Conservation (phyloP, 2,113 vertebrate species). For the Corydoras maculifer region DNA sequence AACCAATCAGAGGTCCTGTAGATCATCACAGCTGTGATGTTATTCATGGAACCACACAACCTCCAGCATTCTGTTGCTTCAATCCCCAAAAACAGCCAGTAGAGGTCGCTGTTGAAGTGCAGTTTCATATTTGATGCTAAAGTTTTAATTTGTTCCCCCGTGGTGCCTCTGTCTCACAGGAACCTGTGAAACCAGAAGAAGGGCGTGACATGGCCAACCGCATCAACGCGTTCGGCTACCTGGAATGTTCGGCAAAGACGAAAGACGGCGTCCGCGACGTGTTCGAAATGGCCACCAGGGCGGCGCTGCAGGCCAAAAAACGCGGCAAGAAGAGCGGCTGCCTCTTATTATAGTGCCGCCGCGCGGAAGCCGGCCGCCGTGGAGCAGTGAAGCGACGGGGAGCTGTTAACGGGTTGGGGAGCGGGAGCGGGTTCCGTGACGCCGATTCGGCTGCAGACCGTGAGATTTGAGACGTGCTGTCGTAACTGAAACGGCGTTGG, state of each 20-base stretch:
- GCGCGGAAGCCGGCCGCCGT: conserved; percentile 48
- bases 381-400: conserved; percentile 44
- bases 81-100: too few species aligned
- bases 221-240: conserved; percentile 69
- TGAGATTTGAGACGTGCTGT: conserved; percentile 11
- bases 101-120: too few species aligned
- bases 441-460: conserved; percentile 7
- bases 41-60: too few species aligned
- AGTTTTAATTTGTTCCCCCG: neutral
- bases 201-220: conserved; percentile 68
- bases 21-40: too few species aligned
- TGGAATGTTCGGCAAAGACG: conserved; percentile 85
- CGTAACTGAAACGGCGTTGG: neutral
- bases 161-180: conserved; percentile 62
- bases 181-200: conserved; percentile 70
- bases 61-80: too few species aligned
- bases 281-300: conserved; percentile 94
- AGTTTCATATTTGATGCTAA: neutral
- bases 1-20: too few species aligned
- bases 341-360: conserved; percentile 57
- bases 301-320: conserved; percentile 69
- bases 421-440: conserved; percentile 20
- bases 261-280: conserved; percentile 95
- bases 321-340: conserved; percentile 59
- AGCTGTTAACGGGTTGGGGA: conserved; percentile 34